Base-by-base conservation (phyloP, 2,797 vertebrate species). In the Merluccius polli region DNA sequence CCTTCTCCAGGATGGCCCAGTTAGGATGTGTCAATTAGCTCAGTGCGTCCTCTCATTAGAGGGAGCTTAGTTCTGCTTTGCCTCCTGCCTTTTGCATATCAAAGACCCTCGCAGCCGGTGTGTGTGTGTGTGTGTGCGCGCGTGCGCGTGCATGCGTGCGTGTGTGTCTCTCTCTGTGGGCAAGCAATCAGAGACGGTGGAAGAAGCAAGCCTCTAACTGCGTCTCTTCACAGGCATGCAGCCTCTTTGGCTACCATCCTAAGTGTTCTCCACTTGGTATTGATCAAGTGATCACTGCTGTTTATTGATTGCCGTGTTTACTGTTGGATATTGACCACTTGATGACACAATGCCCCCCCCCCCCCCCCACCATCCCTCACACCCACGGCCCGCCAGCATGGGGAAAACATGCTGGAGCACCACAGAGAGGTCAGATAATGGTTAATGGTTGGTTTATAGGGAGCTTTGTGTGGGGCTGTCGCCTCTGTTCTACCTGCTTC, bases 21-120 rank as follows among this genome's bases (percentile, higher is more conserved):
- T 90, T 85, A 86, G 79, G 83, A 87, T 67, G 68, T 78, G 82
- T 38, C 79, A 83, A 81, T 73, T 41, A 84, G 82, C 68, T 24
- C 71, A 81, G 82, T 44, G 52, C 52, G 7, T n/a, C 31, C n/a
- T 52, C 75, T 21, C 13, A 75, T 73, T 75, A n/a, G 27, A 73
- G 33, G 52, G 69, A 69, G 44, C 70, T 30, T 31, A 77, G 38
- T 69, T 31, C 59, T 70, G 21, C 71, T 86, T 84, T 77, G 80
- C 76, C 85, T 16, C 83, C 81, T 84, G 76, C 27, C 63, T 79
- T 73, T 70, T 72, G 35, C 81, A 81, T 86, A 83, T 87, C 81
- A 90, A 86, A 87, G 82, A 74, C 78, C 73, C 59, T 21, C 9
- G 52, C 21, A 21, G 16, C 44, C 44, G 44, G 52, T 24, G 48